Conservation (phyloP, 2,797 vertebrate genomes). For the Octomys mimax region DNA sequence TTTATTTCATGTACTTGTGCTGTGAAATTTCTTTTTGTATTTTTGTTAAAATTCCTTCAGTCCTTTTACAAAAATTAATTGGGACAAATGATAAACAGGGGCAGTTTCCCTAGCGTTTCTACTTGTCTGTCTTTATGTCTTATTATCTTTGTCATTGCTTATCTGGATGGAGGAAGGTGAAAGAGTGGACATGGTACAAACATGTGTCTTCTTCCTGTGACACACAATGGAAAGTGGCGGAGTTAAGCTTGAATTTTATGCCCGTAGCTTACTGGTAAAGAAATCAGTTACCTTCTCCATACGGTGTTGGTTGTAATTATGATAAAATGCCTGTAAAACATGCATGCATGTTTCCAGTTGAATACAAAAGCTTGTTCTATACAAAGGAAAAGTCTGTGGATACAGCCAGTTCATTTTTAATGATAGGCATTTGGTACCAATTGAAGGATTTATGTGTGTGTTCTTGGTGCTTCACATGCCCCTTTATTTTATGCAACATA, state of each 20-base stretch:
- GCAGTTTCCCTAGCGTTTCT: neutral
- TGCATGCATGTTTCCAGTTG: neutral
- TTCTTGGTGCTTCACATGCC: neutral
- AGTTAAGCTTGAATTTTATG: neutral
- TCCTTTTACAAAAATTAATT: constrained; percentile 12
- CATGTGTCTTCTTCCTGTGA: neutral
- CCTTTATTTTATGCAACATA: neutral
- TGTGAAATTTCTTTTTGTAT: neutral
- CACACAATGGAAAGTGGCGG: neutral
- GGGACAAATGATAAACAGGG: neutral
- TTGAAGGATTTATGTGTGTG: neutral
- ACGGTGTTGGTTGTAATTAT: neutral
- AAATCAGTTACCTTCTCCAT: neutral
- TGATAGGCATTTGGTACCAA: neutral
- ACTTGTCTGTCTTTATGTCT: neutral
- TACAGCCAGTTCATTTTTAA: neutral
- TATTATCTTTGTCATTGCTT: neutral
- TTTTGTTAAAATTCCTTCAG: neutral
- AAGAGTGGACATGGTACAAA: neutral
- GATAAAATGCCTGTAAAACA: neutral
- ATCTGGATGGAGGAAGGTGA: neutral
- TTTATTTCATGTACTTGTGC: neutral
- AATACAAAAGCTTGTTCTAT: neutral
- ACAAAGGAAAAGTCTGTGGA: neutral
- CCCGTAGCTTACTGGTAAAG: neutral